Conservation (phyloP, 2,888 invertebrate species). For the Macaria notata region DNA sequence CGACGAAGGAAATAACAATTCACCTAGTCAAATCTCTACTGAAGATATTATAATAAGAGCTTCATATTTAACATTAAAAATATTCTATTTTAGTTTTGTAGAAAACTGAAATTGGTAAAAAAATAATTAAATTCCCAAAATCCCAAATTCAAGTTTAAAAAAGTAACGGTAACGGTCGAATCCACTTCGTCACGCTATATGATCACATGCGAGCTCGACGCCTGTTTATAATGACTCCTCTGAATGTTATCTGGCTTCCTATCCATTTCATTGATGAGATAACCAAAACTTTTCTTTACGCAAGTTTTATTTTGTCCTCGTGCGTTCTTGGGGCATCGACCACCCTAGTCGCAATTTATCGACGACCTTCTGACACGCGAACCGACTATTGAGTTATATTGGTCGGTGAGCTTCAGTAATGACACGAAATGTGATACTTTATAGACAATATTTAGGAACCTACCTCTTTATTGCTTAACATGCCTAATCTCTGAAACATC, state of each 20-base stretch:
- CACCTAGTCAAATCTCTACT: no score
- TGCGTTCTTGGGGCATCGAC: constrained; percentile 19
- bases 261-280: constrained; percentile 5
- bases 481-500: constrained; percentile 24
- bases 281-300: constrained; percentile 4
- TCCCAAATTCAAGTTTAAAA: no score
- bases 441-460: background rate
- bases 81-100: no score
- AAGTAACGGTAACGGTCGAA: constrained; percentile 11
- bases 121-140: no score
- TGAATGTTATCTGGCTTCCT: constrained; percentile 7
- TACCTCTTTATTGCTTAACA: constrained; percentile 23
- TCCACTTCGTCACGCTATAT: constrained; percentile 24
- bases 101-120: no score
- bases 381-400: constrained; percentile 25
- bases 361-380: constrained; percentile 47
- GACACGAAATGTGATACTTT: constrained; percentile 23
- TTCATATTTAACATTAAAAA: no score
- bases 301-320: constrained; percentile 3
- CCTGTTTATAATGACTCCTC: constrained; percentile 8
- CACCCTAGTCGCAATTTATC: constrained; percentile 35
- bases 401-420: constrained; percentile 24
- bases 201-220: constrained; percentile 10
- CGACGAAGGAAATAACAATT: no score
- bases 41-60: no score